These are phyloP conservation scores for Rhingia rostrata DNA, from an alignment of 2,888 invertebrate genomes.

Conservation along the genomic window DNA sequence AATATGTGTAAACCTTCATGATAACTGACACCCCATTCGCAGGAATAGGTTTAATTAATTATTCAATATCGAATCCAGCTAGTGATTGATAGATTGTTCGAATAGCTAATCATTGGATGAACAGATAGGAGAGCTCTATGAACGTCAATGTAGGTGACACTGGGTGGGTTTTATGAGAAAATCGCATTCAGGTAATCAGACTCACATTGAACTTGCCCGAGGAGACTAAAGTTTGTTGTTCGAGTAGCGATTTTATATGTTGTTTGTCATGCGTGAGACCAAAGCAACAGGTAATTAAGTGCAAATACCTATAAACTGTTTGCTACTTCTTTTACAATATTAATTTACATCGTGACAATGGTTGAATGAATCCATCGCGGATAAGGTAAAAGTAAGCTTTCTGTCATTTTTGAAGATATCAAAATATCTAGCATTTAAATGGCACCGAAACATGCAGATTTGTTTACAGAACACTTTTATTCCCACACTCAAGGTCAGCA, in stretches of 20 bases:
- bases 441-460: slow-evolving; percentile 12
- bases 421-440: neutral
- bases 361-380: neutral
- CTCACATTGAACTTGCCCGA: neutral
- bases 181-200: neutral
- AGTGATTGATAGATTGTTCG: slow-evolving; percentile 23
- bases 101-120: slow-evolving; percentile 14
- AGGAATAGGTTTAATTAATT: slow-evolving; percentile 21
- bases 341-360: neutral
- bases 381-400: neutral
- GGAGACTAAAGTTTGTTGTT: neutral
- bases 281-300: neutral
- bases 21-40: neutral
- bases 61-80: slow-evolving; percentile 2
- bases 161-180: slow-evolving; percentile 1
- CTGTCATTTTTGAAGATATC: neutral
- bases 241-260: no score
- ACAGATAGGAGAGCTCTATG: slow-evolving; percentile 19
- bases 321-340: no score
- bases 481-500: slow-evolving; percentile 12
- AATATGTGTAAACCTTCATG: neutral
- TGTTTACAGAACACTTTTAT: neutral
- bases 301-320: no score
- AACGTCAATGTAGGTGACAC: slow-evolving; percentile 14
- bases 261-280: neutral